Evolutionary conservation across 1,140 invertebrate species (phyloP).

Genomic region (Diachasma alloeum): DNA sequence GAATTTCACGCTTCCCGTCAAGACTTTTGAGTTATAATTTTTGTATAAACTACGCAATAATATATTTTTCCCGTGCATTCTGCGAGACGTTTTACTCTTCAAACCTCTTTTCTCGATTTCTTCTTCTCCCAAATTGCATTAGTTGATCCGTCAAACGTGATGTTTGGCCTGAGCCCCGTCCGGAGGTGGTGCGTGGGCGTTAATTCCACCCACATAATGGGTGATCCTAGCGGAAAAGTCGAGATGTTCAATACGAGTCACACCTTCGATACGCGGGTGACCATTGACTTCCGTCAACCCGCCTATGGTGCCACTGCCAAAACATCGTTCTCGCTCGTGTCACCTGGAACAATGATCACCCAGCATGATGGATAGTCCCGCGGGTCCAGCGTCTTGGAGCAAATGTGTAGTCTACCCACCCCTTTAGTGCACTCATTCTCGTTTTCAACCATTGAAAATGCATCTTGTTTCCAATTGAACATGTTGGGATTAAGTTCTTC

Average conservation of each 20-base stretch:
- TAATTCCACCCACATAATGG: slow-evolving; percentile 34
- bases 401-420: background rate
- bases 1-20: too few species aligned
- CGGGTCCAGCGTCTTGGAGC: background rate
- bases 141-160: background rate
- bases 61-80: too few species aligned
- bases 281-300: slow-evolving; percentile 48
- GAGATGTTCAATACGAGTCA: slow-evolving; percentile 39
- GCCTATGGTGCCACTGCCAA: slow-evolving; percentile 54
- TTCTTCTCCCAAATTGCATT: background rate
- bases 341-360: slow-evolving; percentile 35
- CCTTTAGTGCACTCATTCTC: background rate
- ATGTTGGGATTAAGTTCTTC: background rate
- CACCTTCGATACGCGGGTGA: slow-evolving; percentile 48
- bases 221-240: slow-evolving; percentile 33
- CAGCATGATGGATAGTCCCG: slow-evolving; percentile 45
- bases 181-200: background rate
- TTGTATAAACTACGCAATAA: too few species aligned
- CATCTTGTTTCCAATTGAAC: background rate
- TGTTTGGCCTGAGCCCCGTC: background rate
- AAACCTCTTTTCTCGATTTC: background rate
- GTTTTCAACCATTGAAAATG: background rate
- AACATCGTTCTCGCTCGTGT: slow-evolving; percentile 53
- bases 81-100: too few species aligned
- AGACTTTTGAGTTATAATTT: too few species aligned